Evolutionary conservation across 2,888 invertebrate genomes (phyloP).

Genomic region (Hirtodrosophila histrioides): DNA sequence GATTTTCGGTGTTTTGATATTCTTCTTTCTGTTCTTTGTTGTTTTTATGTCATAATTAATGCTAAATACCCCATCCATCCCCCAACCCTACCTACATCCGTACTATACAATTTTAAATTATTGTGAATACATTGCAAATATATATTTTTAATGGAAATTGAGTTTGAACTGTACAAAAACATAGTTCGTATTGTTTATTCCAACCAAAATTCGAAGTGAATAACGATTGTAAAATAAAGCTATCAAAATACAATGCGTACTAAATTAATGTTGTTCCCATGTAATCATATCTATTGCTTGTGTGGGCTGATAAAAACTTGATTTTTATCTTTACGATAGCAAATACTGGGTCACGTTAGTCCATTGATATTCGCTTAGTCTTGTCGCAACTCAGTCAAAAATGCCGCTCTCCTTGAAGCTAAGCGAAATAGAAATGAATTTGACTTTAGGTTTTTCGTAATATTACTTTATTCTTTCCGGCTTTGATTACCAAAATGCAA

Average conservation of each 20-base stretch:
- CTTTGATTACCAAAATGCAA: slow-evolving; percentile 56
- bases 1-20: slow-evolving; percentile 98
- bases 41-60: slow-evolving; percentile 95
- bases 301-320: slow-evolving; percentile 41
- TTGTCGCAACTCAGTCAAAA: slow-evolving; percentile 41
- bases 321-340: slow-evolving; percentile 46
- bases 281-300: slow-evolving; percentile 8
- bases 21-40: slow-evolving; percentile 99
- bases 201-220: slow-evolving; percentile 11
- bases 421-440: slow-evolving; percentile 8
- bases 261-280: slow-evolving; percentile 6
- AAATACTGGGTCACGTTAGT: slow-evolving; percentile 1
- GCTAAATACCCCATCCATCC: slow-evolving; percentile 25
- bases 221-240: slow-evolving; percentile 64
- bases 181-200: slow-evolving; percentile 21
- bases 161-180: slow-evolving; percentile 46
- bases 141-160: slow-evolving; percentile 48
- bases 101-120: slow-evolving; percentile 49
- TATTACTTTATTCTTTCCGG: slow-evolving; percentile 56
- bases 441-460: slow-evolving; percentile 7
- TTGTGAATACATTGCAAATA: slow-evolving; percentile 56
- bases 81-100: slow-evolving; percentile 1
- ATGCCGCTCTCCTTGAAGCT: slow-evolving; percentile 63
- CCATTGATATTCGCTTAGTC: not conserved
- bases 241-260: slow-evolving; percentile 46